Evolutionary conservation across 2,113 vertebrate species (phyloP).

Genomic region (Labeo catla): DNA sequence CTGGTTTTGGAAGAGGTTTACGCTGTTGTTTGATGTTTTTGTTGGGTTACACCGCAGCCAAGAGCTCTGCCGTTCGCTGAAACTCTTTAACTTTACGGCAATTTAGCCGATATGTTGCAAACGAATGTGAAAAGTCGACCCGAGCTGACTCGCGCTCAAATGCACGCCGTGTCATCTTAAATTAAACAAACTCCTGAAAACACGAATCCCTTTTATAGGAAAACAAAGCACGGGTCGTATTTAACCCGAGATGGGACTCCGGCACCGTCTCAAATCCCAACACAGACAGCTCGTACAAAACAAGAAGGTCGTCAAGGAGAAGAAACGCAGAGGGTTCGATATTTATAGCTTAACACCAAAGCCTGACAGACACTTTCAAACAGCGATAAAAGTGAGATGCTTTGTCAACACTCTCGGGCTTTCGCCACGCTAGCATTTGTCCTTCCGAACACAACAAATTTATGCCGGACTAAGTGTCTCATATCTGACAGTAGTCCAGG

Average conservation of each 20-base stretch:
- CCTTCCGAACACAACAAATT: not conserved
- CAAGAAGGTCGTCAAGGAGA: not conserved
- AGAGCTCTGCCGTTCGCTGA: conserved; percentile 21
- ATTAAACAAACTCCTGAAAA: not conserved
- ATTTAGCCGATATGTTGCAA: conserved; percentile 33
- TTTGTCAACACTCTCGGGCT: conserved; percentile 16
- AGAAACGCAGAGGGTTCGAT: conserved; percentile 31
- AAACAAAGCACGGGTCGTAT: not conserved
- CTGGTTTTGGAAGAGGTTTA: conserved; percentile 39
- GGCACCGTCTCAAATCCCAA: not conserved
- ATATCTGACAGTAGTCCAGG: conserved; percentile 17
- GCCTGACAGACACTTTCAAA: conserved; percentile 45
- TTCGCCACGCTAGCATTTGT: not conserved
- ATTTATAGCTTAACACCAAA: conserved; percentile 29
- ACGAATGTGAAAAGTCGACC: conserved; percentile 30
- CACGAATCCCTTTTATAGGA: not conserved
- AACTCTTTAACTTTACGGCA: conserved; percentile 29
- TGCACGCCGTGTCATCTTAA: not conserved
- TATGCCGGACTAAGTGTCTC: not conserved
- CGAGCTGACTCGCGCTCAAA: conserved; percentile 10
- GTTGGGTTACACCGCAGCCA: conserved; percentile 44
- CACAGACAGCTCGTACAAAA: not conserved
- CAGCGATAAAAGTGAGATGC: conserved; percentile 31
- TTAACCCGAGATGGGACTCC: not conserved
- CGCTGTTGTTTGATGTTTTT: conserved; percentile 48